Base-by-base conservation (phyloP, 2,888 invertebrate genomes). In the Acleris literana region DNA sequence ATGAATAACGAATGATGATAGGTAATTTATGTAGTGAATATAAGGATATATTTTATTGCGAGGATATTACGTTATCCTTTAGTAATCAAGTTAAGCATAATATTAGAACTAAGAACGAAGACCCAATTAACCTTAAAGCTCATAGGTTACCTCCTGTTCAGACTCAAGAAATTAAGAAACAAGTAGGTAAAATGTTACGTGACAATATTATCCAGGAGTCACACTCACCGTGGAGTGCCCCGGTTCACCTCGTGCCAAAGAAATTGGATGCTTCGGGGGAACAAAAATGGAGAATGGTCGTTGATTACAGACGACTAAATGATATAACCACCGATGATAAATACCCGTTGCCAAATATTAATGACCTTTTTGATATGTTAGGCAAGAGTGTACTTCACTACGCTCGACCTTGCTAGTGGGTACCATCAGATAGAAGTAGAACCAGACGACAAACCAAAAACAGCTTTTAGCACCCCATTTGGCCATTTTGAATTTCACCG, bases 241-340 rank as follows among this genome's bases (percentile, higher is more conserved):
- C 81, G 1, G 74, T 83, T 2, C 82, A 81, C 71, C 68, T 84
- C 33, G 83, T 85, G 0, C 80, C 81, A 0, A 82, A 85, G 60
- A 83, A 84, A 70, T 13, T 70, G 5, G 83, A 83, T 44, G 69
- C 76, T 0, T 70, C 72, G 0, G 80, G 80, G 1, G 71, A 79
- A 71, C 43, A 59, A 22, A 84, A 82, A 71, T 84, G 20, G 51
- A 78, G 68, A 68, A 84, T 73, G 63, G 72, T 68, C 2, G 80
- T 63, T 58, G 79, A 74, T 13, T 75, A 70, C 7, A 51, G 51
- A 20, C 59, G 59, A 16, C 51, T 59, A 22, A 80, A 82, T 63
- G 75, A 76, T 49, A 71, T 71, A 54, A 79, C 76, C 0, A 64
- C 74, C 5, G 72, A 71, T 16, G 79, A 81, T 62, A 71, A 68